Evolutionary conservation across 1,140 invertebrate species (phyloP).

Genomic region (Cydia splendana): DNA sequence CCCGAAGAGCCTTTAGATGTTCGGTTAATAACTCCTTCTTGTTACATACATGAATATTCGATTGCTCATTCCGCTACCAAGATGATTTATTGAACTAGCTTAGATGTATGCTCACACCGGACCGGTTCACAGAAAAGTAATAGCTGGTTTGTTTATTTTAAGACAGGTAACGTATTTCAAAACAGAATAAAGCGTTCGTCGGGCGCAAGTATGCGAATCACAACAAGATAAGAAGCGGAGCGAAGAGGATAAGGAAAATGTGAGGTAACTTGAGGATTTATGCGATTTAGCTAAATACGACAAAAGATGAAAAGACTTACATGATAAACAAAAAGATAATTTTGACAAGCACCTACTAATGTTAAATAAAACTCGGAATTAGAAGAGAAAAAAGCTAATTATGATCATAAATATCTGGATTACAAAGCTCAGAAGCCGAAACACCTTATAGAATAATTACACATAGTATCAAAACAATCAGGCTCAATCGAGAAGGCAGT

Average conservation of each 20-base stretch:
- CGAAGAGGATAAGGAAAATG: slow-evolving; percentile 23
- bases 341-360: not conserved
- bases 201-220: slow-evolving; percentile 16
- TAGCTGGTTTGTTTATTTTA: slow-evolving; percentile 28
- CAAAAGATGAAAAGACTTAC: not conserved
- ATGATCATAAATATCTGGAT: not conserved
- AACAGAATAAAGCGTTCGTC: not conserved
- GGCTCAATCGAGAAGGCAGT: slow-evolving; percentile 65
- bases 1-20: slow-evolving; percentile 53
- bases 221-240: slow-evolving; percentile 18
- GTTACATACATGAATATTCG: slow-evolving; percentile 56
- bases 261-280: not conserved
- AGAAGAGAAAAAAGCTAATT: not conserved
- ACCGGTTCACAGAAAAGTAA: slow-evolving; percentile 25
- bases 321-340: not conserved
- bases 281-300: not conserved
- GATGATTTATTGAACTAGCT: slow-evolving; percentile 44
- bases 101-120: slow-evolving; percentile 29
- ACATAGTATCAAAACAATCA: slow-evolving; percentile 52
- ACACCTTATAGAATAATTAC: slow-evolving; percentile 51
- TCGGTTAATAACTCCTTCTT: slow-evolving; percentile 48
- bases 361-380: not conserved
- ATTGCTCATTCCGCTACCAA: slow-evolving; percentile 43
- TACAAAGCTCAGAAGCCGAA: slow-evolving; percentile 48
- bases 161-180: slow-evolving; percentile 23